A percentile compares a stretch with the other conserved stretches of the same genome.
phyloP scores from a whole-genome alignment of 2,888 invertebrate genomes.

The Imbricaverruca yamaguchii region DNA sequence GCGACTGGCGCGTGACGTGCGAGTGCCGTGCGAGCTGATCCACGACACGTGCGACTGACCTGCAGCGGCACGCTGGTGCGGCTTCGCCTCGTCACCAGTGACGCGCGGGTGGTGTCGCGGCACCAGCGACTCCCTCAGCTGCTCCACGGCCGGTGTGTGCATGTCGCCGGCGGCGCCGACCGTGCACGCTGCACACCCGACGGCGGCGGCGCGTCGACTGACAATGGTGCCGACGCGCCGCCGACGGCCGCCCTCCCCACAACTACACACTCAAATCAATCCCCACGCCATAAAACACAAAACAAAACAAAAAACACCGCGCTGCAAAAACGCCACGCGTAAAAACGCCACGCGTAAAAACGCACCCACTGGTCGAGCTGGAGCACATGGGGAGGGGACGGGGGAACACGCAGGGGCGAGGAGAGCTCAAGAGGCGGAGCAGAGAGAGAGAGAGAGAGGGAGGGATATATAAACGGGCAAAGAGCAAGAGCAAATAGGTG shows the following conservation, averaged over 20 bases:
- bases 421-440: not conserved
- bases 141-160: slow-evolving; percentile 4
- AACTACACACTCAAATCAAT: not conserved
- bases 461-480: no score
- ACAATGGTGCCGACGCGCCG: not conserved
- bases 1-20: no score
- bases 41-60: not conserved
- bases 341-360: not conserved
- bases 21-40: no score
- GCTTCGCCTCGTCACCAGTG: not conserved
- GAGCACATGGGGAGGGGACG: not conserved
- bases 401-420: not conserved
- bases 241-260: not conserved
- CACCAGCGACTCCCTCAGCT: not conserved
- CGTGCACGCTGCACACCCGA: not conserved
- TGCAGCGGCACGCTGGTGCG: not conserved
- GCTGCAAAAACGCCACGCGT: not conserved
- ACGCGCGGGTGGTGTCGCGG: not conserved
- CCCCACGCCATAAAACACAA: not conserved
- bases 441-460: not conserved
- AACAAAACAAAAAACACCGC: slow-evolving; percentile 2
- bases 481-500: no score
- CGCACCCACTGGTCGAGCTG: not conserved
- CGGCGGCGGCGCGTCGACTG: not conserved
- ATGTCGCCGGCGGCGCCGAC: not conserved